Base-by-base conservation (phyloP, 2,113 vertebrate genomes). In the Phalacrocorax brasilianus region DNA sequence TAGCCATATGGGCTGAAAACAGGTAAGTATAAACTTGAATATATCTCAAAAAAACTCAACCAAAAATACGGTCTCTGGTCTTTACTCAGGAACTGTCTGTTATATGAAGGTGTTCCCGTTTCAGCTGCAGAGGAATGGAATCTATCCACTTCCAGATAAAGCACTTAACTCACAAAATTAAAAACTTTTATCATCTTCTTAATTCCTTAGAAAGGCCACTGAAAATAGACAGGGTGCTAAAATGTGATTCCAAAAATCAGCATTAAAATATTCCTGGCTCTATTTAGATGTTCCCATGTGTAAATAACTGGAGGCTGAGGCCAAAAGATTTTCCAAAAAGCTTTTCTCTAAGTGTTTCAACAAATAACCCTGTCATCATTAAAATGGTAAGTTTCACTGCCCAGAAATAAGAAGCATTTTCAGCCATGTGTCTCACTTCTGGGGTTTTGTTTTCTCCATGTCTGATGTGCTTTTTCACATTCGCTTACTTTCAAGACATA, bases 381-480 rank as follows among this genome's bases (percentile, higher is more conserved):
- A 91, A 95, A 96, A 92, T 50, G 35, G 33, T 68, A 77, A 89
- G 53, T 82, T 93, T 92, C 91, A 82, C 45, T 93, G 86, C 62
- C 45, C 84, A 91, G 70, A 92, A 87, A 85, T 79, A 93, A 91
- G 61, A 70, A 91, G 40, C 49, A 40, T 75, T 79, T 96, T 78
- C 45, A 85, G 53, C 74, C 63, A 58, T 24, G 49, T 73, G 42
- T 87, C 42, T 96, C 40, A 89, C 42, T n/a, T 91, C 89, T 95
- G 66, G 76, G 80, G 32, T 82, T 87, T 86, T 75, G 42, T 89
- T 95, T 93, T 87, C 38, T 83, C 19, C 11, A 4, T 66, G 12
- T 93, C 77, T 95, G 73, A 75, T 74, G 59, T 15, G 33, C 11
- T 95, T 96, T 85, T 96, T 33, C 67, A 63, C 21, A 71, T 93